phyloP scores from a whole-genome alignment of 2,113 vertebrate genomes.

The Labrus mixtus region DNA sequence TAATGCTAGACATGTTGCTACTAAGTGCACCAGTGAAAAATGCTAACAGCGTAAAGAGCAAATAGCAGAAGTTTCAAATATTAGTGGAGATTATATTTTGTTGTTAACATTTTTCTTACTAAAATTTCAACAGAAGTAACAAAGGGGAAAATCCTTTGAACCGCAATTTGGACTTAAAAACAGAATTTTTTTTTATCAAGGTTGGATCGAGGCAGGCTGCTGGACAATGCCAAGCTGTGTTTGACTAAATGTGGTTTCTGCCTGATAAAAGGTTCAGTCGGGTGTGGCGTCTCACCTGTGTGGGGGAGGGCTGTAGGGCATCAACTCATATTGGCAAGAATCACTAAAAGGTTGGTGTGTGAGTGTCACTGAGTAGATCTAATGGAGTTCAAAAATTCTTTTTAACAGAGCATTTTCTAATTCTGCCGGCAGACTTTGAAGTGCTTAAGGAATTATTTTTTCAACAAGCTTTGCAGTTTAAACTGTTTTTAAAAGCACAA shows the following conservation, averaged over 20 bases:
- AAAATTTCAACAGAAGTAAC: too few species aligned
- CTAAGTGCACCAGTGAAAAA: too few species aligned
- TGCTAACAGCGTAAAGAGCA: too few species aligned
- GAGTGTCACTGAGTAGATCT: background rate
- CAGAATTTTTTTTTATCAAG: background rate
- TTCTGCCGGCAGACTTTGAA: background rate
- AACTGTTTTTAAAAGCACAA: background rate
- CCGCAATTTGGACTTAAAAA: too few species aligned
- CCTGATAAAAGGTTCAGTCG: slow-evolving; percentile 40
- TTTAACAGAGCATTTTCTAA: background rate
- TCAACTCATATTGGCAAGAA: slow-evolving; percentile 17
- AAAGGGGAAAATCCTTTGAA: too few species aligned
- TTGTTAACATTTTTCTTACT: too few species aligned
- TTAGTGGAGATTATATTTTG: too few species aligned
- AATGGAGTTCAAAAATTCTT: background rate
- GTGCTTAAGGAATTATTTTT: background rate
- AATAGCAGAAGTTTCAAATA: too few species aligned
- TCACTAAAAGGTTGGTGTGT: background rate
- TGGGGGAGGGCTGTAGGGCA: slow-evolving; percentile 28
- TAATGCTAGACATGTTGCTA: too few species aligned
- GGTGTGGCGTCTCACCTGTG: slow-evolving; percentile 18
- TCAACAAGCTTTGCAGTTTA: background rate
- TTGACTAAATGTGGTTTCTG: slow-evolving; percentile 41
- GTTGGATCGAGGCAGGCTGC: background rate
- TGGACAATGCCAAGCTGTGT: slow-evolving; percentile 21